Conservation (phyloP, 2,797 vertebrate genomes). For the Champsocephalus gunnari region DNA sequence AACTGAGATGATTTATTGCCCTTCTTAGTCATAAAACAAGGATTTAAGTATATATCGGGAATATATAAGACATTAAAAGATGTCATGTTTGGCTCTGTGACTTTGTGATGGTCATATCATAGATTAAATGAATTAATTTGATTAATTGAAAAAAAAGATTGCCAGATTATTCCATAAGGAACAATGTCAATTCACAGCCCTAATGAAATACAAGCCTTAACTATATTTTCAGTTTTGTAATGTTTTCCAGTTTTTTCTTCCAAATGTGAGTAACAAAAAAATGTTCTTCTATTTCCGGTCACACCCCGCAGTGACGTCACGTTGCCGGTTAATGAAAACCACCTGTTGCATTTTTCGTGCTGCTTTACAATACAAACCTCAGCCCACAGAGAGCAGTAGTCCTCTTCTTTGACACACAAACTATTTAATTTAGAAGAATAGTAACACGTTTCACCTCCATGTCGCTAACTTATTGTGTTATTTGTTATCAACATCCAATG, state of each 20-base stretch:
- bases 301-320: constrained; percentile 9
- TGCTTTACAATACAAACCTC: neutral
- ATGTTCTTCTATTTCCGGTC: neutral
- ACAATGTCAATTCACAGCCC: too few species aligned
- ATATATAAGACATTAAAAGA: too few species aligned
- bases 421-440: accelerated
- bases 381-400: constrained; percentile 9
- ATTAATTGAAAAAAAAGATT: too few species aligned
- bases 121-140: too few species aligned
- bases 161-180: too few species aligned
- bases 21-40: too few species aligned
- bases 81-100: too few species aligned
- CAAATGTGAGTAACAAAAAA: too few species aligned
- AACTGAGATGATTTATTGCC: too few species aligned
- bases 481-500: neutral
- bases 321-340: constrained; percentile 6
- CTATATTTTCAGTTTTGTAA: neutral
- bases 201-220: neutral
- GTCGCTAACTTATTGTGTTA: neutral
- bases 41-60: too few species aligned
- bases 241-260: too few species aligned
- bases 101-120: too few species aligned
- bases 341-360: neutral
- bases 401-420: neutral
- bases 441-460: neutral